These are phyloP conservation scores for Agrotis exclamationis DNA, from an alignment of 2,888 invertebrate genomes.

Conservation along the genomic window DNA sequence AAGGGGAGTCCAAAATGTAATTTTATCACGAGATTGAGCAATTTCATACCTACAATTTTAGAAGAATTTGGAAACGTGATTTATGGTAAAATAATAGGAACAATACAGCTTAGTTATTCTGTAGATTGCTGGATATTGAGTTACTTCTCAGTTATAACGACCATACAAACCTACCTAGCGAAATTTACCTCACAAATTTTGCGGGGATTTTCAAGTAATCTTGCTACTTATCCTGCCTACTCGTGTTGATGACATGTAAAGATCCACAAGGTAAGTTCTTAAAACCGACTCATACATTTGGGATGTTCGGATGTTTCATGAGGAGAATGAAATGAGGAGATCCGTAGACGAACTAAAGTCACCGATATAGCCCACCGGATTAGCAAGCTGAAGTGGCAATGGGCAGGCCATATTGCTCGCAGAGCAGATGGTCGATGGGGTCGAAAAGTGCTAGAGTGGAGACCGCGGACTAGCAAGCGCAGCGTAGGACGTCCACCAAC, in stretches of 20 bases:
- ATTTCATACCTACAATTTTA: neutral
- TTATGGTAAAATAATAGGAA: slow-evolving; percentile 15
- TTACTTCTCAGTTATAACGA: slow-evolving; percentile 22
- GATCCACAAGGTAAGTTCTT: neutral
- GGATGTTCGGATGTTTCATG: neutral
- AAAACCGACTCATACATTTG: neutral
- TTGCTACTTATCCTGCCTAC: slow-evolving; percentile 1
- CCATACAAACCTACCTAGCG: slow-evolving; percentile 3
- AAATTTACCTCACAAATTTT: slow-evolving; percentile 12
- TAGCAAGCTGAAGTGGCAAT: no score
- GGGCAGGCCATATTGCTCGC: no score
- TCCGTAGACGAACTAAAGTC: no score
- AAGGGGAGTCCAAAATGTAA: neutral
- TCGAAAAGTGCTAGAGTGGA: no score
- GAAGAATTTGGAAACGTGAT: slow-evolving; percentile 8
- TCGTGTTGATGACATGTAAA: slow-evolving; percentile 6
- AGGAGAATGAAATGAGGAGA: no score
- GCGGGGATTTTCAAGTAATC: slow-evolving; percentile 13
- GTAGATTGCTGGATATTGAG: slow-evolving; percentile 11
- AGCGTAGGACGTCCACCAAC: no score
- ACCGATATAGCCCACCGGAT: no score
- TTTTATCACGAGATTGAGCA: slow-evolving; percentile 8
- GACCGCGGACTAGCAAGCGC: no score
- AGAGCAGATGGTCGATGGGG: no score
- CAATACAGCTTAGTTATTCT: neutral